These are phyloP conservation scores for Venturia canescens DNA, from an alignment of 1,140 invertebrate genomes.

Conservation along the genomic window DNA sequence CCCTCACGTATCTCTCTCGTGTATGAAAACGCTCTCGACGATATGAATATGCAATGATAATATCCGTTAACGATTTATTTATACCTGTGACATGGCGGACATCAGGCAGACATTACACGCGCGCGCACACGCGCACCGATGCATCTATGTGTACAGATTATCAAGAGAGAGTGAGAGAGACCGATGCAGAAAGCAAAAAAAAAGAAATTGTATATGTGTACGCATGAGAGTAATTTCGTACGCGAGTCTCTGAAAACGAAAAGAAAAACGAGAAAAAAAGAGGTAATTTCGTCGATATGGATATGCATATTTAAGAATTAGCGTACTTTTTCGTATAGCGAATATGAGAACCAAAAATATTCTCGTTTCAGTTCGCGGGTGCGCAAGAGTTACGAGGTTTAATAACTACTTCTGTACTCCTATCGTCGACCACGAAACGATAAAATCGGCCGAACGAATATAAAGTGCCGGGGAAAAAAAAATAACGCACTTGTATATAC, in stretches of 20 bases:
- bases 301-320: not conserved
- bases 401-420: constrained; percentile 32
- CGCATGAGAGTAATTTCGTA: not conserved
- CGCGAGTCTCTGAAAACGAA: constrained; percentile 5
- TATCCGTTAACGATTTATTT: constrained; percentile 63
- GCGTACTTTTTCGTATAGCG: not conserved
- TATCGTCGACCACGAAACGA: constrained; percentile 19
- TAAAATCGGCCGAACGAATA: constrained; percentile 36
- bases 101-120: constrained; percentile 65
- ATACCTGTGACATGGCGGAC: constrained; percentile 57
- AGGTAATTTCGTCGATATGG: not conserved
- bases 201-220: not conserved
- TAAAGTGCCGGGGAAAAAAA: constrained; percentile 19
- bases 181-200: not conserved
- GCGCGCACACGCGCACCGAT: constrained; percentile 47
- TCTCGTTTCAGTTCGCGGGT: constrained; percentile 19
- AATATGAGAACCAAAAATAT: constrained; percentile 31
- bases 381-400: constrained; percentile 31
- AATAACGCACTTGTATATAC: not conserved
- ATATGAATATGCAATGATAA: constrained; percentile 69
- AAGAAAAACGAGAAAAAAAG: not conserved
- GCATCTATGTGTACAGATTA: not conserved
- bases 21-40: constrained; percentile 14
- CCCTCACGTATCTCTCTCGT: constrained; percentile 47
- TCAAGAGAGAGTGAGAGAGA: constrained; percentile 29